These are phyloP conservation scores for Nannoperca obscura DNA, from an alignment of 2,797 vertebrate genomes.

Conservation along the genomic window DNA sequence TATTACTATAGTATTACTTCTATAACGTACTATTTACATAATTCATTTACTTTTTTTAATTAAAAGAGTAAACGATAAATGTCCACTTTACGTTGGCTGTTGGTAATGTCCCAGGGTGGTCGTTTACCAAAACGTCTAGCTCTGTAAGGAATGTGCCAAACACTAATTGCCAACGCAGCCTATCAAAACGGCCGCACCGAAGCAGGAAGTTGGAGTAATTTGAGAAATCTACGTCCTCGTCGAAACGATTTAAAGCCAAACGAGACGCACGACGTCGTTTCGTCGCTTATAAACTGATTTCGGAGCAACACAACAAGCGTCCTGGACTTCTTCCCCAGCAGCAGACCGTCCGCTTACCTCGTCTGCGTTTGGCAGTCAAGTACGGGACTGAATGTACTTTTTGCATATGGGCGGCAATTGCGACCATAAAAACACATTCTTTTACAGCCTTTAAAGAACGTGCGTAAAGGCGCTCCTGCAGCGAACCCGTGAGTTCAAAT, in stretches of 20 bases:
- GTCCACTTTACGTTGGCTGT: conserved; percentile 6
- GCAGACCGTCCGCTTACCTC: conserved; percentile 49
- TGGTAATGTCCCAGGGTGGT: conserved; percentile 47
- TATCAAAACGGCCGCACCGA: conserved; percentile 69
- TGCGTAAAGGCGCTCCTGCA: conserved; percentile 36
- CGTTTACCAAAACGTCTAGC: conserved; percentile 48
- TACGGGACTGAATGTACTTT: conserved; percentile 82
- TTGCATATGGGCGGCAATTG: conserved; percentile 79
- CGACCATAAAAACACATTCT: conserved; percentile 69
- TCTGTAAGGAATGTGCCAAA: conserved; percentile 71
- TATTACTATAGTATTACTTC: too few species aligned
- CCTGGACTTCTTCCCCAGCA: conserved; percentile 38
- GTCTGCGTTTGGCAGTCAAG: conserved; percentile 61
- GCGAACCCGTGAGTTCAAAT: conserved; percentile 29
- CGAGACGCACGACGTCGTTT: conserved; percentile 58
- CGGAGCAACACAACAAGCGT: conserved; percentile 41
- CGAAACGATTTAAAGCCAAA: conserved; percentile 64
- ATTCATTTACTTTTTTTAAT: background rate
- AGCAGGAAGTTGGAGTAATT: conserved; percentile 75
- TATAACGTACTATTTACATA: too few species aligned
- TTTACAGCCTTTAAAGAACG: conserved; percentile 37
- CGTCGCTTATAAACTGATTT: conserved; percentile 34
- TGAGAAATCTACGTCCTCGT: conserved; percentile 64
- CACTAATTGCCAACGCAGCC: conserved; percentile 78
- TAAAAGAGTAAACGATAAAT: background rate